These are phyloP conservation scores for Acrocephalus scirpaceus DNA, from an alignment of 2,797 vertebrate genomes.

Conservation along the genomic window DNA sequence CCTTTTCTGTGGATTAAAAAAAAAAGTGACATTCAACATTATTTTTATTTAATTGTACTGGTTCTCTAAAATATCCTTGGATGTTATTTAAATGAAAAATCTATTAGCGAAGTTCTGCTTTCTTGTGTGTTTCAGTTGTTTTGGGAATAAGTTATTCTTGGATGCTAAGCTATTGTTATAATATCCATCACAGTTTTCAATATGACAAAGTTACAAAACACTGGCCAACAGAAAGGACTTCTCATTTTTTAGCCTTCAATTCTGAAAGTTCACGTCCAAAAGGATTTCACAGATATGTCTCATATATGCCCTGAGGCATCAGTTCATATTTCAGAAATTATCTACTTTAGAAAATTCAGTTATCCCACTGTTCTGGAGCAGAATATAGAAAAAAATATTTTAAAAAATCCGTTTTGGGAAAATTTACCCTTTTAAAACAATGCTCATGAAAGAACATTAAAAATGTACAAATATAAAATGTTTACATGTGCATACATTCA, in stretches of 20 bases:
- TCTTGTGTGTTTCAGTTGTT: background rate
- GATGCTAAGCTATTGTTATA: background rate
- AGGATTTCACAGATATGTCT: slow-evolving; percentile 27
- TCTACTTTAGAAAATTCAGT: background rate
- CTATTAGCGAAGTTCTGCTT: background rate
- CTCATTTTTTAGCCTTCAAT: slow-evolving; percentile 6
- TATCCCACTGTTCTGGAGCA: background rate
- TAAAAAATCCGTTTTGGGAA: background rate
- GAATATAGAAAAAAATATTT: background rate
- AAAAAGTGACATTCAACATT: background rate
- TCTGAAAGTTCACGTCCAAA: background rate
- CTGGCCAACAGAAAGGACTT: background rate
- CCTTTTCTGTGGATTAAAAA: background rate
- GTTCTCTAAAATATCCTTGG: background rate
- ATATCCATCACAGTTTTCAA: background rate
- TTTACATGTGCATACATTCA: rapidly evolving
- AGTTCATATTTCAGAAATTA: slow-evolving; percentile 32
- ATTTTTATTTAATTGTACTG: background rate
- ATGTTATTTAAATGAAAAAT: background rate
- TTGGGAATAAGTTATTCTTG: background rate
- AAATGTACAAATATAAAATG: background rate
- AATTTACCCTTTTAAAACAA: background rate
- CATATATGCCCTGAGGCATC: background rate
- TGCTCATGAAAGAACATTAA: background rate
- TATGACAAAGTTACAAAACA: slow-evolving; percentile 1